Evolutionary conservation across 2,113 vertebrate species (phyloP).

Genomic region (Tonatia bakeri): DNA sequence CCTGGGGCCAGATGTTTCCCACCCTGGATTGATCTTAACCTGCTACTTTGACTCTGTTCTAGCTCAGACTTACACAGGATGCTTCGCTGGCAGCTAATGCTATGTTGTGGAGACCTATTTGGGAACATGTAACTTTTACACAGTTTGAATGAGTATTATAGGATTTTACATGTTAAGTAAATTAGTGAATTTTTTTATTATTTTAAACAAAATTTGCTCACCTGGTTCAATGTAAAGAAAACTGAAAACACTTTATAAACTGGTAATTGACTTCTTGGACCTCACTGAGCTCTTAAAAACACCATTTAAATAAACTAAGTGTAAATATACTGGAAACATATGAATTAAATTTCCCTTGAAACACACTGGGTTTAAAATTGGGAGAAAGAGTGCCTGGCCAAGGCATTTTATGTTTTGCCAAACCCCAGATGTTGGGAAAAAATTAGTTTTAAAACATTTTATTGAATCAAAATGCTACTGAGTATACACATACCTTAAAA

Average conservation of each 20-base stretch:
- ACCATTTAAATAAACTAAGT: slow-evolving; percentile 53
- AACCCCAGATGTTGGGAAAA: slow-evolving; percentile 59
- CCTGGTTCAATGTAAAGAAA: slow-evolving; percentile 31
- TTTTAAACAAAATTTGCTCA: slow-evolving; percentile 26
- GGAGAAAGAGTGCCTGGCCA: slow-evolving; percentile 39
- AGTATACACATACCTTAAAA: slow-evolving; percentile 17
- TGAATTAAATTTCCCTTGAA: slow-evolving; percentile 67
- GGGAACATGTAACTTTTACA: neutral
- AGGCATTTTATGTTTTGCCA: slow-evolving; percentile 49
- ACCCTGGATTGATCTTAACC: neutral
- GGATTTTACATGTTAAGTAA: slow-evolving; percentile 23
- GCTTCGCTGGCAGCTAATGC: neutral
- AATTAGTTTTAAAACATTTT: slow-evolving; percentile 49
- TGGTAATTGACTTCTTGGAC: slow-evolving; percentile 44
- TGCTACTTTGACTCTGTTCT: neutral
- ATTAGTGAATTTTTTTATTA: slow-evolving; percentile 17
- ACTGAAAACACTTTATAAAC: slow-evolving; percentile 53
- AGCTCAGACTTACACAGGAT: neutral
- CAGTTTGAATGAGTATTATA: neutral
- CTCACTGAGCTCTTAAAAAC: slow-evolving; percentile 52
- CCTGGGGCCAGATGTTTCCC: neutral
- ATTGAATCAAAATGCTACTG: slow-evolving; percentile 63
- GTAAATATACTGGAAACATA: slow-evolving; percentile 57
- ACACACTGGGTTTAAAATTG: slow-evolving; percentile 39
- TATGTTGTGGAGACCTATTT: neutral